Base-by-base conservation (phyloP, 2,113 vertebrate genomes). In the Ageneiosus marmoratus region DNA sequence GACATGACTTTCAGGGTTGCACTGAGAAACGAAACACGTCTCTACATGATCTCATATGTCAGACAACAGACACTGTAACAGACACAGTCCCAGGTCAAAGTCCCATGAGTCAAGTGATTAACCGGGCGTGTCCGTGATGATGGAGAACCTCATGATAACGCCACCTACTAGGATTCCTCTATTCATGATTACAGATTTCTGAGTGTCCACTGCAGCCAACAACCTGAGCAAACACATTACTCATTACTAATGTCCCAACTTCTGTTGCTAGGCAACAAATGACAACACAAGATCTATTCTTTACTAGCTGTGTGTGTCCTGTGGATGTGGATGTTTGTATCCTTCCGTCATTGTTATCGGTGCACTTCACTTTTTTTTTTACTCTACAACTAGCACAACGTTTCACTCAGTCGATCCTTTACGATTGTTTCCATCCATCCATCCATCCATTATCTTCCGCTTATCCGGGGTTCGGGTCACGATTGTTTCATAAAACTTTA, bases 201-300 rank as follows among this genome's bases (percentile, higher is more conserved):
- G 48, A 83, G 27, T 46, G 51, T 56, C 20, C 67, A 22, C 77
- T 0, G 13, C 12, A 48, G 74, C 62, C 82, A 79, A 62, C 76
- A 60, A 79, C 82, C 29, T 84, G 41, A 69, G 77, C 82, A 83
- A 83, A 79, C 65, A 72, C 41, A 70, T 60, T 60, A 46, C 29
- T 78, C 51, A 78, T 20, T 3, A 10, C 5, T 27, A 18, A 70
- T 3, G 15, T 62, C 29, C 50, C 34, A 4, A 29, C 44, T 55
- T 67, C 50, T 67, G 74, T 56, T 44, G 73, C 50, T 32, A 20
- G 5, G n/a, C 53, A 53, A 78, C 51, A 5, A 32, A 69, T 46
- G 0, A 37, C 20, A 53, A 53, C 27, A 51, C 2, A 11, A 32
- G 7, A 29, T 4, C 48, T 5, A 27, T 2, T n/a, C 22, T n/a